Conservation (phyloP, 2,797 vertebrate species). For the Bovichtus variegatus region DNA sequence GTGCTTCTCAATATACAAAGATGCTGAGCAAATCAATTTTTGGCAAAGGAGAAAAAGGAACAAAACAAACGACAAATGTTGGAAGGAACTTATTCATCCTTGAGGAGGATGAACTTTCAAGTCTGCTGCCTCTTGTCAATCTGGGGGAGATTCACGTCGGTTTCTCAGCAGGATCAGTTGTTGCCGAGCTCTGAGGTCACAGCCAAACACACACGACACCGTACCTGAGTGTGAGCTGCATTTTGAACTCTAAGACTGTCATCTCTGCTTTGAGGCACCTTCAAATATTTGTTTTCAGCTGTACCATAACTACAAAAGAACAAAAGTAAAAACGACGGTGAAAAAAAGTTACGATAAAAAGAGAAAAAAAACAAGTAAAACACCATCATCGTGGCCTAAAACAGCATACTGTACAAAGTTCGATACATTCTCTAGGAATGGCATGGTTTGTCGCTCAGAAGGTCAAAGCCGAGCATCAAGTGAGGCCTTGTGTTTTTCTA, state of each 20-base stretch:
- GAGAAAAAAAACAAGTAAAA: conserved; percentile 83
- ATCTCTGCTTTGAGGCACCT: conserved; percentile 73
- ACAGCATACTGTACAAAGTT: conserved; percentile 89
- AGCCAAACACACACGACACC: conserved; percentile 29
- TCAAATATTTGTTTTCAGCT: conserved; percentile 69
- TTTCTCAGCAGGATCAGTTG: conserved; percentile 41
- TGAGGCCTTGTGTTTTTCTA: conserved; percentile 61
- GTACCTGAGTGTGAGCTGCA: conserved; percentile 66
- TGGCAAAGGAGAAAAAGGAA: conserved; percentile 73
- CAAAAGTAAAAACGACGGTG: conserved; percentile 77
- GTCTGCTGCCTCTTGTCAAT: conserved; percentile 48
- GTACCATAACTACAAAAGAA: conserved; percentile 82
- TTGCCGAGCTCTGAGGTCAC: conserved; percentile 40
- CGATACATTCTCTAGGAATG: conserved; percentile 98
- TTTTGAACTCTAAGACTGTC: conserved; percentile 47
- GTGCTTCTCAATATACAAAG: conserved; percentile 83
- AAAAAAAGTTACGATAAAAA: conserved; percentile 84
- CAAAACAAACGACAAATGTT: conserved; percentile 43
- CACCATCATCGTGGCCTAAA: conserved; percentile 92
- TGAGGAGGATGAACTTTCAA: conserved; percentile 59
- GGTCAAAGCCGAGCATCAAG: conserved; percentile 69
- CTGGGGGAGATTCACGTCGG: conserved; percentile 25
- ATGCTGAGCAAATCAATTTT: conserved; percentile 77
- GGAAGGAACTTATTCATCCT: conserved; percentile 58
- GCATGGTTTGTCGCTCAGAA: conserved; percentile 91